A percentile compares a stretch with the other conserved stretches of the same genome.
Evolutionary conservation across 2,888 invertebrate species (phyloP).

Genomic region (Anticlea derivata): DNA sequence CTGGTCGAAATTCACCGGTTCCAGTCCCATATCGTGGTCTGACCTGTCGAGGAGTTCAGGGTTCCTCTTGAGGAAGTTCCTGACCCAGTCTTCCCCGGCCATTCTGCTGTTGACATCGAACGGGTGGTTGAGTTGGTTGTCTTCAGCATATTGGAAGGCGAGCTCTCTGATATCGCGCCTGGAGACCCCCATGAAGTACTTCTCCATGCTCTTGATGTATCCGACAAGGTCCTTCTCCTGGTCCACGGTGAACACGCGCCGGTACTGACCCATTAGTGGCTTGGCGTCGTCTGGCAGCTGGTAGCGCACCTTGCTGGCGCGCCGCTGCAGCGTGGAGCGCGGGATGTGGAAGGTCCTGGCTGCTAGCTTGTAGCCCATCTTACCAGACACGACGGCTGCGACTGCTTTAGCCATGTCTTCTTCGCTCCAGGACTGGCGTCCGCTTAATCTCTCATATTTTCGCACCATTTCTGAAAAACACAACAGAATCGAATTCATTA

Average conservation of each 20-base stretch:
- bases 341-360: slow-evolving; percentile 79
- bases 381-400: slow-evolving; percentile 77
- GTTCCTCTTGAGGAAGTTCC: slow-evolving; percentile 77
- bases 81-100: slow-evolving; percentile 81
- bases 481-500: slow-evolving; percentile 11
- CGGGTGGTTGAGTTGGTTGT: slow-evolving; percentile 71
- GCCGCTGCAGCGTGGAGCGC: slow-evolving; percentile 74
- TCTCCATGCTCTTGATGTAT: slow-evolving; percentile 79
- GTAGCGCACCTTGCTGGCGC: slow-evolving; percentile 77
- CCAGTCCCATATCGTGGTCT: slow-evolving; percentile 66
- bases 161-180: slow-evolving; percentile 74
- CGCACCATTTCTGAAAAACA: slow-evolving; percentile 76
- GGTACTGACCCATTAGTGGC: slow-evolving; percentile 77
- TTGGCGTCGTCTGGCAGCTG: slow-evolving; percentile 73
- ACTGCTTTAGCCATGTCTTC: slow-evolving; percentile 80
- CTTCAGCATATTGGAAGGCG: slow-evolving; percentile 80
- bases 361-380: slow-evolving; percentile 80
- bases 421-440: slow-evolving; percentile 79
- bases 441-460: slow-evolving; percentile 80
- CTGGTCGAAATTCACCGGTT: slow-evolving; percentile 79
- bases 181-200: slow-evolving; percentile 77
- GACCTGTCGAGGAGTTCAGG: slow-evolving; percentile 70
- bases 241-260: slow-evolving; percentile 76
- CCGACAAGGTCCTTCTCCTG: slow-evolving; percentile 78
- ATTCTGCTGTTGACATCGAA: slow-evolving; percentile 76